phyloP scores from a whole-genome alignment of 1,140 invertebrate species.

The Philaenus spumarius region DNA sequence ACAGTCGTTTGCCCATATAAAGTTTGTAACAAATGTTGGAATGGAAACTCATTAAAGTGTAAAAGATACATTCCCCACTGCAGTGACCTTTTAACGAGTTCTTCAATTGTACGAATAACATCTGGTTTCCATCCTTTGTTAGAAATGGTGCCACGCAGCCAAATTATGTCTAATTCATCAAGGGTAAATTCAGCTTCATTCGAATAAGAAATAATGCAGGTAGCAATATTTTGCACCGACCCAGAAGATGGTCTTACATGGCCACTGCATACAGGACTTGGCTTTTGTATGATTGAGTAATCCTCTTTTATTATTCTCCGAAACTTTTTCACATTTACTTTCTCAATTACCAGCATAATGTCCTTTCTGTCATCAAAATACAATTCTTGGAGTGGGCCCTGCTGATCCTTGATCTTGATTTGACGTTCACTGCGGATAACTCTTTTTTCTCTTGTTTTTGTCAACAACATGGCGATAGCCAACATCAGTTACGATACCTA shows the following conservation, averaged over 20 bases:
- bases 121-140: constrained; percentile 11
- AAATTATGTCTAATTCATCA: constrained; percentile 8
- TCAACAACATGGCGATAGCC: constrained; percentile 27
- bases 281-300: constrained; percentile 30
- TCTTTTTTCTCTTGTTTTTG: constrained; percentile 27
- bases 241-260: constrained; percentile 27
- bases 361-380: constrained; percentile 33
- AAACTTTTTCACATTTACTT: constrained; percentile 28
- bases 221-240: constrained; percentile 23
- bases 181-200: background rate
- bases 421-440: background rate
- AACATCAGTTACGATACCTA: constrained; percentile 19
- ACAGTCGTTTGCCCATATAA: constrained; percentile 31
- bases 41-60: constrained; percentile 31
- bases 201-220: constrained; percentile 23
- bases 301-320: constrained; percentile 24
- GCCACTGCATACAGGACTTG: constrained; percentile 29
- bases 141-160: constrained; percentile 15
- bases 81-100: constrained; percentile 22
- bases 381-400: background rate
- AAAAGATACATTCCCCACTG: constrained; percentile 33
- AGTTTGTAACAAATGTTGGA: constrained; percentile 32
- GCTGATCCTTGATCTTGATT: background rate
- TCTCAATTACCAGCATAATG: constrained; percentile 29
- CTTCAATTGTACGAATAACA: constrained; percentile 19